Evolutionary conservation across 2,113 vertebrate genomes (phyloP), one percentile per base, ranked within the genome.

Genomic region (Paralichthys olivaceus): DNA sequence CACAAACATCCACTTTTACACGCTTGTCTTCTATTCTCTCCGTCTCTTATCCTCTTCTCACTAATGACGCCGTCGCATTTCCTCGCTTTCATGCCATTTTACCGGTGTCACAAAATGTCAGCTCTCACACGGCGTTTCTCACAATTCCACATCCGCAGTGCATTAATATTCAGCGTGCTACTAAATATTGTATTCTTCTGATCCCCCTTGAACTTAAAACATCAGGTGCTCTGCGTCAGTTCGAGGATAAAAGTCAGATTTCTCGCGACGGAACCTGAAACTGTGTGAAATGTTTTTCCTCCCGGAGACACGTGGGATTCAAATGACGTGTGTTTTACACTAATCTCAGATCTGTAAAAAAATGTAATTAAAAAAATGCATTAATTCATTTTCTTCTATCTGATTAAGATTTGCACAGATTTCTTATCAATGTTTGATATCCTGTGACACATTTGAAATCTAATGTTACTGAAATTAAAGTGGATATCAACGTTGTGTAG

Each of bases 141-240:
- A 53, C 49, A 55, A 5, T 13, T 13, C 53, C n/a, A 13, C 59
- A 53, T 61, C 66, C 29, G 59, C 66, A 43, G 7, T 1, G 8
- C 70, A 61, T 82, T 69, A 69, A 72, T 69, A 79, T 65, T 79
- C 57, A 23, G 28, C 2, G 6, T 13, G 4, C 22, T 28, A 0
- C 56, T 79, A 22, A 47, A 67, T 76, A 49, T 75, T 71, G 1
- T 13, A 71, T 75, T 49, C 3, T 7, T 11, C 0, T 5, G 22
- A 13, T 49, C 22, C 5, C 45, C 11, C 9, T 7, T 32, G 32
- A 45, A 43, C 45, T 59, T n/a, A 23, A 49, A 62, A 34, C 43
- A 60, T 20, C 19, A 58, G 40, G 53, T 51, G 23, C 28, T 17
- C n/a, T 29, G 47, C 45, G n/a, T 37, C 45, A 19, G 17, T 19